Evolutionary conservation across 1,140 invertebrate species (phyloP).

Genomic region (Trachymyrmex septentrionalis): DNA sequence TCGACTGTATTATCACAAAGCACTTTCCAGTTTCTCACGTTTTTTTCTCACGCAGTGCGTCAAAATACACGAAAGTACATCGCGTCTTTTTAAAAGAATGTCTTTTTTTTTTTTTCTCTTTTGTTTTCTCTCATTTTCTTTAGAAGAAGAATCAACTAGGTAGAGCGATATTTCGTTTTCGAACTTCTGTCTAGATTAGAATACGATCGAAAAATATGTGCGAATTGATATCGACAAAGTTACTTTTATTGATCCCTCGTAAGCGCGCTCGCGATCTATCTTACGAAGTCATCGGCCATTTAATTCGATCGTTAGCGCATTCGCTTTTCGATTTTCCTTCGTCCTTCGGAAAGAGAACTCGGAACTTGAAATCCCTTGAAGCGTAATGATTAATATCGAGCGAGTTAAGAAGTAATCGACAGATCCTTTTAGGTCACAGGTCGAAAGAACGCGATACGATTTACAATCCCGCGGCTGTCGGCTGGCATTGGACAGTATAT

Average conservation of each 20-base stretch:
- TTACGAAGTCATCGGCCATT: conserved; percentile 63
- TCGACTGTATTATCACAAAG: conserved; percentile 61
- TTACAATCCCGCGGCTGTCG: conserved; percentile 23
- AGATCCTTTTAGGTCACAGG: conserved; percentile 35
- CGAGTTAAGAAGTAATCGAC: conserved; percentile 9
- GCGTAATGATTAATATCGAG: conserved; percentile 42
- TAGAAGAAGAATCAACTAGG: conserved; percentile 54
- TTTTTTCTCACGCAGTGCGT: conserved; percentile 29
- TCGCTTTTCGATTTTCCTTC: conserved; percentile 21
- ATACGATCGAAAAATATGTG: conserved; percentile 86
- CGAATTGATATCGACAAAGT: conserved; percentile 83
- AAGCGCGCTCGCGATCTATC: conserved; percentile 73
- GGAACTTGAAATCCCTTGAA: conserved; percentile 17
- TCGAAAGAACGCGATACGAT: conserved; percentile 35
- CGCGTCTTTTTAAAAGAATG: conserved; percentile 29
- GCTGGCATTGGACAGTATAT: conserved; percentile 5
- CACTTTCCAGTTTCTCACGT: conserved; percentile 44
- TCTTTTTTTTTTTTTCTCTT: conserved; percentile 5
- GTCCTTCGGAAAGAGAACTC: neutral
- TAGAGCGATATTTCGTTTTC: conserved; percentile 51
- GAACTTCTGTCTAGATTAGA: conserved; percentile 75
- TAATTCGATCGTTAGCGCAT: conserved; percentile 40
- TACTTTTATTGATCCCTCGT: conserved; percentile 83
- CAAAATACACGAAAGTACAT: conserved; percentile 5
- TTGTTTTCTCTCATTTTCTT: conserved; percentile 47